phyloP scores from a whole-genome alignment of 2,888 invertebrate genomes.

The Synergus itoensis region DNA sequence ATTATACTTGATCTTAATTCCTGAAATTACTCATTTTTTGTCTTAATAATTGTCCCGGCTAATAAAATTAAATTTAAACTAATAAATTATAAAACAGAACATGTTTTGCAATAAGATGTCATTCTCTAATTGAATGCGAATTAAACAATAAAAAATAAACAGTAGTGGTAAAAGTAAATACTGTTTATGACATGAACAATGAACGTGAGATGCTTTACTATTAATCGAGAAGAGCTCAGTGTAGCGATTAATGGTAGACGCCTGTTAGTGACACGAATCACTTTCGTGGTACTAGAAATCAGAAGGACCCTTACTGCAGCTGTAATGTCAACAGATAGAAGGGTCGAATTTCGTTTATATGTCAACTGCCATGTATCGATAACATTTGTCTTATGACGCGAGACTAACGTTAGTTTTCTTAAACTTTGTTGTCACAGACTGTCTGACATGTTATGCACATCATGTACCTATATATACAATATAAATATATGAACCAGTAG shows the following conservation, averaged over 20 bases:
- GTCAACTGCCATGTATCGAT: conserved; percentile 76
- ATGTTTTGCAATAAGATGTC: too few species aligned
- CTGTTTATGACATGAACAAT: conserved; percentile 12
- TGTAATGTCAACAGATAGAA: conserved; percentile 64
- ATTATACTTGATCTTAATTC: too few species aligned
- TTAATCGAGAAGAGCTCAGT: conserved; percentile 31
- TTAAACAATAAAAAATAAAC: background rate
- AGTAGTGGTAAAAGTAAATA: background rate
- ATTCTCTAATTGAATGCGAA: too few species aligned
- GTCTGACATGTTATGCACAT: background rate
- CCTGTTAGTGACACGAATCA: conserved; percentile 70
- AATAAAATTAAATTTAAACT: background rate
- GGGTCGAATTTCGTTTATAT: conserved; percentile 58
- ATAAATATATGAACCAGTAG: too few species aligned
- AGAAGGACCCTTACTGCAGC: conserved; percentile 68
- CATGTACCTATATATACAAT: too few species aligned
- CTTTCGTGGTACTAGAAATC: conserved; percentile 63
- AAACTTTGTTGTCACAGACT: background rate
- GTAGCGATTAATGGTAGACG: conserved; percentile 67
- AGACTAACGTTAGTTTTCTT: background rate
- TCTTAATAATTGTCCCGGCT: too few species aligned
- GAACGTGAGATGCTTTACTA: background rate
- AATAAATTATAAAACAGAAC: too few species aligned
- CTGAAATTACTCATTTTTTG: too few species aligned
- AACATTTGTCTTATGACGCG: conserved; percentile 71